phyloP scores from a whole-genome alignment of 2,888 invertebrate species.

The Melanostoma scalare region DNA sequence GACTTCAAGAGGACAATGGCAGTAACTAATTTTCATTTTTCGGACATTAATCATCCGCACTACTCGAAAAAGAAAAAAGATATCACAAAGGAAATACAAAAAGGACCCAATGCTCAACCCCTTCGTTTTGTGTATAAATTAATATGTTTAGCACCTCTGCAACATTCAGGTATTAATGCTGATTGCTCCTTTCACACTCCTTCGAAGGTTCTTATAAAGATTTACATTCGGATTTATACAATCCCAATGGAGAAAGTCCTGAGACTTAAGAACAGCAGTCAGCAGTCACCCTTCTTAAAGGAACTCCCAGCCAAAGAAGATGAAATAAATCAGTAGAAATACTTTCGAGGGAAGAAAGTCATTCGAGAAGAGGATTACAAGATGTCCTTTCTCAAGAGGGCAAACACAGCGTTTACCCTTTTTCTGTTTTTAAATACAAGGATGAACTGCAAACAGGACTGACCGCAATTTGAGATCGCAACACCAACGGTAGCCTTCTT shows the following conservation, averaged over 20 bases:
- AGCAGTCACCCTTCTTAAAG: conserved; percentile 38
- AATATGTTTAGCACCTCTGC: conserved; percentile 64
- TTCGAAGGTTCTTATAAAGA: conserved; percentile 30
- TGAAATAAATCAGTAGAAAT: conserved; percentile 55
- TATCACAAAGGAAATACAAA: neutral
- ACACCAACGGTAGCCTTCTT: conserved; percentile 38
- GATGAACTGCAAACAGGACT: conserved; percentile 62
- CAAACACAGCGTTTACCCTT: conserved; percentile 51
- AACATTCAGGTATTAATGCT: conserved; percentile 36
- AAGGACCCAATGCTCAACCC: conserved; percentile 44
- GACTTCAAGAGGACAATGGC: conserved; percentile 69
- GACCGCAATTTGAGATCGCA: conserved; percentile 64
- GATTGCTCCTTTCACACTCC: conserved; percentile 55
- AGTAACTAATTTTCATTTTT: conserved; percentile 73
- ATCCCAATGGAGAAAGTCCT: conserved; percentile 45
- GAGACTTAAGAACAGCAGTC: conserved; percentile 7
- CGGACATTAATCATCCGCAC: conserved; percentile 73
- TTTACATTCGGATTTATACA: conserved; percentile 52
- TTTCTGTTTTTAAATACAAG: neutral
- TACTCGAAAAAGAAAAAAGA: conserved; percentile 55
- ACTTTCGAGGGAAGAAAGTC: conserved; percentile 51
- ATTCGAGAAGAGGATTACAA: conserved; percentile 58
- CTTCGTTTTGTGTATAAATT: conserved; percentile 53
- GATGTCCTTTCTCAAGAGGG: conserved; percentile 58
- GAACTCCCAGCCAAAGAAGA: neutral